Base-by-base conservation (phyloP, 2,797 vertebrate species). In the Tokudaia tokunoshimensis region DNA sequence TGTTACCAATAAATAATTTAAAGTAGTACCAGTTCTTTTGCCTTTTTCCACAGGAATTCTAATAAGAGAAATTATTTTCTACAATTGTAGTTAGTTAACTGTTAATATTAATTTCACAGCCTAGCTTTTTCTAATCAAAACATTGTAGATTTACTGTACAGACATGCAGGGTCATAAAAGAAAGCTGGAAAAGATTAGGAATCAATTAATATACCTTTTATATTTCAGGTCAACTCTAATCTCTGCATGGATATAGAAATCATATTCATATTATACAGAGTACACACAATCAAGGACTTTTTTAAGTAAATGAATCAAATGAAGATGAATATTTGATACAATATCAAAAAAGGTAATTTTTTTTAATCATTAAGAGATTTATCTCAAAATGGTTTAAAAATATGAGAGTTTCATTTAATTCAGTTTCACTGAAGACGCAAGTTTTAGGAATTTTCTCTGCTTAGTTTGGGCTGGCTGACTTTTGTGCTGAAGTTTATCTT, bases 301-400 rank as follows among this genome's bases (percentile, higher is more conserved):
- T 94, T 95, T 74, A 88, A 41, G 78, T 76, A 61, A 93, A 76
- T 70, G 2, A 12, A 6, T 72, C 44, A 95, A 92, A 84, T 89
- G 22, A 81, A 70, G 31, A 70, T 29, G 8, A 81, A 10, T 74
- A 63, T 75, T 87, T 74, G 26, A 22, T 80, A 84, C 24, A 19
- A 10, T 75, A 67, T 34, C 61, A 44, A 92, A 79, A 81, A 41
- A 12, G 11, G 10, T n/a, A 15, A 13, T n/a, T 70, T 63, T 59
- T 63, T 70, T 70, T 70, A 72, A 17, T 20, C 70, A 72, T 72
- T 72, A 37, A 72, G 70, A 74, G n/a, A 29, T 6, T 72, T 47
- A 95, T 57, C 34, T 78, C 74, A 93, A 96, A 57, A 85, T 88
- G 22, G 13, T 15, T 91, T 91, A 63, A 91, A 91, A 76, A 65